Evolutionary conservation across 2,888 invertebrate genomes (phyloP), one percentile per base, ranked within the genome.

Genomic region (Alloscopus bannaensis): DNA sequence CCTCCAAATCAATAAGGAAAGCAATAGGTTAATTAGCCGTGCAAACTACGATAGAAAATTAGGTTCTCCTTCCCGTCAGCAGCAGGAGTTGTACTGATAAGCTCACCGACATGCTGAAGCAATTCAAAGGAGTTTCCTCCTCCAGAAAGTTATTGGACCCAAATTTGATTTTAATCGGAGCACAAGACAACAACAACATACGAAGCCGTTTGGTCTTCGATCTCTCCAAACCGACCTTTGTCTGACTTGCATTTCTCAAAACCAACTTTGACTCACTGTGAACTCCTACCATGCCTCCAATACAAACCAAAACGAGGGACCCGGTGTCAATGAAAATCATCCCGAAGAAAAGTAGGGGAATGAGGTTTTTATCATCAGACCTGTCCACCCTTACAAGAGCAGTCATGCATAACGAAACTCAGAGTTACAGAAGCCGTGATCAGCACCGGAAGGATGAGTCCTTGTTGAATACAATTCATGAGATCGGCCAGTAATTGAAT

Each of bases 111-210:
- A 50, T 16, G 18, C 18, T 18, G 20, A 50, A 18, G n/a, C 50
- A 50, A n/a, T 50, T 50, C 11, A 50, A 18, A n/a, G 50, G 50
- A 18, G 50, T 50, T 18, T 16, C n/a, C 20, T 13, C 50, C 50
- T 50, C 50, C 13, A 50, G 16, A 50, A 50, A 50, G 50, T 50
- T 50, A n/a, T 18, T 50, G 4, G n/a, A 6, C 50, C 50, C 50
- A n/a, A 50, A 50, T n/a, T 50, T n/a, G n/a, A 50, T 18, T n/a
- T 50, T 50, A 18, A 50, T 50, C 20, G 50, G 50, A n/a, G n/a
- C 16, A n/a, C 11, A 50, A 16, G 50, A 50, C 50, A 16, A 16
- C 20, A 6, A n/a, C 4, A 50, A 50, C n/a, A 6, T n/a, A 4
- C 18, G 50, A 6, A 6, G 6, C 6, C 13, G 13, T 13, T 36